Evolutionary conservation across 1,140 invertebrate genomes (phyloP).

Genomic region (Zaprionus gabonicus): DNA sequence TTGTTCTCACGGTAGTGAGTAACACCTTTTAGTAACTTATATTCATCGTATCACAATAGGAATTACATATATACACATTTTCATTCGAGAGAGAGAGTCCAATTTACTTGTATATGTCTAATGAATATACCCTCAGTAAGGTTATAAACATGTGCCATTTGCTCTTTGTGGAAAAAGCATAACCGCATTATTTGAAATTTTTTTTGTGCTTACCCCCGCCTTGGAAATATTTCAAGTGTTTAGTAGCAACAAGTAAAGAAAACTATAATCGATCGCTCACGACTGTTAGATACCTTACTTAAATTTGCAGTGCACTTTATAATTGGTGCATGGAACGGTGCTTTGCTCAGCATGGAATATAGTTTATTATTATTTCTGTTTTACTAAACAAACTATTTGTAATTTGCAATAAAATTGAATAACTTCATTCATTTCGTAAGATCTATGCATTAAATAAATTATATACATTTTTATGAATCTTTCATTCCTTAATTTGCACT

Average conservation of each 20-base stretch:
- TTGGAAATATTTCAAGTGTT: slow-evolving; percentile 4
- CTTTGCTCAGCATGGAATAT: too few relatives aligned
- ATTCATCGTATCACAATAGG: not conserved
- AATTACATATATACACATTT: not conserved
- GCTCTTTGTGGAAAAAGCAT: not conserved
- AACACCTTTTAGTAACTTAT: not conserved
- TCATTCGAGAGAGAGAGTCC: not conserved
- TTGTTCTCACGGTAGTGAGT: not conserved
- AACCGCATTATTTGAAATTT: not conserved
- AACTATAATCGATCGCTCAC: not conserved
- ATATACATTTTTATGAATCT: too few relatives aligned
- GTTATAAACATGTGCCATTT: not conserved
- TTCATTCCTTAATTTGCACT: too few relatives aligned
- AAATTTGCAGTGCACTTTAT: too few relatives aligned
- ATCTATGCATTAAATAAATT: too few relatives aligned
- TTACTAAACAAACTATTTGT: too few relatives aligned
- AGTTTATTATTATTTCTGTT: too few relatives aligned
- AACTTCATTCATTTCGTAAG: too few relatives aligned
- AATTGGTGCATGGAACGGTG: too few relatives aligned
- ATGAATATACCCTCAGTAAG: not conserved
- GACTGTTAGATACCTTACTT: not conserved
- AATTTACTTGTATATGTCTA: not conserved
- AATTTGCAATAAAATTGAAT: too few relatives aligned
- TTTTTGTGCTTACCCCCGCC: not conserved
- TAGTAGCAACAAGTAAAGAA: not conserved